Percentiles rank a stretch among this genome's conserved stretches.
Evolutionary conservation across 2,888 invertebrate genomes (phyloP).

Genomic region (Heteromurus nitidus): DNA sequence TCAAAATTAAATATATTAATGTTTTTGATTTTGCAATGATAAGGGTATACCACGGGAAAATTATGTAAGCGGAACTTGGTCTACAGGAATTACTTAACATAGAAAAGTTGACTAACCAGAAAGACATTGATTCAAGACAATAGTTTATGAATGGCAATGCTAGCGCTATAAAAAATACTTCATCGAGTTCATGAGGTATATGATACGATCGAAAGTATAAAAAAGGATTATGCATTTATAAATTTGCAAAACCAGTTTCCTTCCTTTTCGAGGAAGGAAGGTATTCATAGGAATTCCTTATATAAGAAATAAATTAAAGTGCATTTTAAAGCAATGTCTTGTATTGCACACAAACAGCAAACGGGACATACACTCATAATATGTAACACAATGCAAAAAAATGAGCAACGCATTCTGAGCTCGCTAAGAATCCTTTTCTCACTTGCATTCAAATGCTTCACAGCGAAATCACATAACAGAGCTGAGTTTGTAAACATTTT

Average conservation of each 20-base stretch:
- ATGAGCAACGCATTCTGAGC: background rate
- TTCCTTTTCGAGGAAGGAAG: constrained; percentile 27
- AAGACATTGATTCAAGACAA: background rate
- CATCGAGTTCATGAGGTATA: constrained; percentile 6
- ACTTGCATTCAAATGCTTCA: background rate
- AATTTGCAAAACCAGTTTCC: constrained; percentile 57
- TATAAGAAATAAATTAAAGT: background rate
- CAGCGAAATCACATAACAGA: background rate
- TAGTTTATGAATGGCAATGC: background rate
- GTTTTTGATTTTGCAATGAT: no score
- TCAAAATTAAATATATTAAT: no score
- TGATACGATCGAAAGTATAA: background rate
- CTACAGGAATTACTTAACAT: constrained; percentile 9
- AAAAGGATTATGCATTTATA: background rate
- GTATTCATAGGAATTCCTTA: background rate
- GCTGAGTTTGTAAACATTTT: constrained; percentile 5
- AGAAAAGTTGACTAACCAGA: constrained; percentile 45
- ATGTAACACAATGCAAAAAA: background rate
- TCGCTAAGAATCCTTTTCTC: no score
- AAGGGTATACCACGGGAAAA: no score
- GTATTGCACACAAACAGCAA: background rate
- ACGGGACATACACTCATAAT: background rate
- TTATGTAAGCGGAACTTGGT: constrained; percentile 49
- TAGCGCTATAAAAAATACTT: background rate
- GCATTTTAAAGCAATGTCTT: no score